Evolutionary conservation across 2,113 vertebrate species (phyloP).

Genomic region (Sardina pilchardus): DNA sequence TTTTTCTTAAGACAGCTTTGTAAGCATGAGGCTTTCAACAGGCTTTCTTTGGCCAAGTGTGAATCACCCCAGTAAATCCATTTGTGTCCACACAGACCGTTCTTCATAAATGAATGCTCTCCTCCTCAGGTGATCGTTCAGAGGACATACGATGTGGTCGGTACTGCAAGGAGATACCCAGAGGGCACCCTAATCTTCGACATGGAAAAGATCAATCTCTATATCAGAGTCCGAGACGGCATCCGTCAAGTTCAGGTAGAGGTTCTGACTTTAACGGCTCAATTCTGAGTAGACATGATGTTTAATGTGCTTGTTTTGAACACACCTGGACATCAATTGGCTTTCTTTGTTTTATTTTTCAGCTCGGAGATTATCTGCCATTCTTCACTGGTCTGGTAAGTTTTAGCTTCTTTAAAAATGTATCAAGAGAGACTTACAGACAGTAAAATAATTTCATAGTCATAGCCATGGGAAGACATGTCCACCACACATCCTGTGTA

Average conservation of each 20-base stretch:
- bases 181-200: constrained; percentile 86
- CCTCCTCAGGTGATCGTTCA: constrained; percentile 76
- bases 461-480: background rate
- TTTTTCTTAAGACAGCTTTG: too few species aligned
- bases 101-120: constrained; percentile 9
- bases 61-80: background rate
- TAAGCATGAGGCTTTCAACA: too few species aligned
- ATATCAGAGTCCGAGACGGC: constrained; percentile 81
- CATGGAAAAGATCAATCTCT: constrained; percentile 82
- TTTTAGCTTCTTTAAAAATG: constrained; percentile 31
- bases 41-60: too few species aligned
- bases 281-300: background rate
- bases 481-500: background rate
- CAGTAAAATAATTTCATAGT: background rate
- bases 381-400: constrained; percentile 79
- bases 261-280: background rate
- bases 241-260: constrained; percentile 84
- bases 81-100: background rate
- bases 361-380: constrained; percentile 81
- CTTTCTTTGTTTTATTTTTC: constrained; percentile 45
- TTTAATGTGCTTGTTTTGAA: background rate
- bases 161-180: constrained; percentile 64
- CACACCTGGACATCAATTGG: background rate
- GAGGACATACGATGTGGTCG: constrained; percentile 82
- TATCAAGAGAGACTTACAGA: background rate